These are phyloP conservation scores for Rhopalosiphum padi DNA, from an alignment of 1,140 invertebrate genomes.

Conservation along the genomic window DNA sequence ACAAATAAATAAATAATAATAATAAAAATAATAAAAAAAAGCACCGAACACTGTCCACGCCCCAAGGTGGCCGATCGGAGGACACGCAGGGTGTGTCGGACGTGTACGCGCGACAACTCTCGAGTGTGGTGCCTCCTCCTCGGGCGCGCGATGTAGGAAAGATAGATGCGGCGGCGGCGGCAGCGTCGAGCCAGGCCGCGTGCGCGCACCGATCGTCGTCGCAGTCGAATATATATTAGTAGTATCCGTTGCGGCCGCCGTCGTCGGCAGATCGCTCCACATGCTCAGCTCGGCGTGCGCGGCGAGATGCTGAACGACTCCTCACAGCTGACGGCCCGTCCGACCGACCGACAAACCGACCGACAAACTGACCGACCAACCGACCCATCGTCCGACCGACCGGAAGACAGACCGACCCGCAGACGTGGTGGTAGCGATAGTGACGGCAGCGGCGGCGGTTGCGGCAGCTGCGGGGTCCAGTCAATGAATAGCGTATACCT, in stretches of 20 bases:
- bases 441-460: neutral
- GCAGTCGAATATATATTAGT: neutral
- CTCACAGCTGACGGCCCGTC: conserved; percentile 15
- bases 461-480: conserved; percentile 41
- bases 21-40: neutral
- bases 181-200: conserved; percentile 20
- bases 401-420: neutral
- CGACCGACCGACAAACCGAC: neutral
- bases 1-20: conserved; percentile 15
- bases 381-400: neutral
- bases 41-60: conserved; percentile 46
- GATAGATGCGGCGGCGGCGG: conserved; percentile 43
- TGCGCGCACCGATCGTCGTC: conserved; percentile 33
- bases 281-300: neutral
- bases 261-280: conserved; percentile 49
- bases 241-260: neutral
- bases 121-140: conserved; percentile 53
- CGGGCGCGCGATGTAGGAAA: neutral
- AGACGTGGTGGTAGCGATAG: neutral
- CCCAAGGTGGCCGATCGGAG: conserved; percentile 46
- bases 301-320: conserved; percentile 43
- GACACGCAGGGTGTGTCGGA: conserved; percentile 56
- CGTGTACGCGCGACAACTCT: conserved; percentile 57
- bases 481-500: conserved; percentile 56
- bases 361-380: neutral